Conservation (phyloP, 2,888 invertebrate species). For the Synanthedon myopaeformis region DNA sequence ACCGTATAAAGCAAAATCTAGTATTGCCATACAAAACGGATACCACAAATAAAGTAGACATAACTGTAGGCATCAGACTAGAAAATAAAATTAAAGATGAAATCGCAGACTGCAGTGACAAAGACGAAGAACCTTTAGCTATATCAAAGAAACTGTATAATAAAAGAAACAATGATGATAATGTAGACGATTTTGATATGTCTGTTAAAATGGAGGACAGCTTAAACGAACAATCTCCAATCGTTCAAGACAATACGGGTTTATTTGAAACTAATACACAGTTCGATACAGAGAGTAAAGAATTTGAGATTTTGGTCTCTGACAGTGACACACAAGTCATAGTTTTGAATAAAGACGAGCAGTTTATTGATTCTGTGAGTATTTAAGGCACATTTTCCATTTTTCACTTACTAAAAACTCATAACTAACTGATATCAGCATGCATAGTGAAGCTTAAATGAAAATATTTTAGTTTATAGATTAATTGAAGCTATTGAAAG, state of each 20-base stretch:
- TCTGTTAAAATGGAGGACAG: not conserved
- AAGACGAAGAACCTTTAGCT: not conserved
- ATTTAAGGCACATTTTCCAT: not conserved
- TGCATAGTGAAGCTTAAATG: too few relatives aligned
- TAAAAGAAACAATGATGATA: not conserved
- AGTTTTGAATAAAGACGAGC: conserved; percentile 32
- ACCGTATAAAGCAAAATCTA: not conserved
- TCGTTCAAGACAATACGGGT: not conserved
- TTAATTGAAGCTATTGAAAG: too few relatives aligned
- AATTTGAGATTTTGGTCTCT: not conserved
- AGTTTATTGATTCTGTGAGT: conserved; percentile 38
- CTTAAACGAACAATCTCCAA: not conserved
- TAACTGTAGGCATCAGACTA: not conserved
- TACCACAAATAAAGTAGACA: not conserved
- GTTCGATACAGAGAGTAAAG: not conserved
- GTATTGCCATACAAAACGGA: not conserved
- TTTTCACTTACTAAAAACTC: too few relatives aligned
- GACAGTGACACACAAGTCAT: not conserved
- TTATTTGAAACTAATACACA: not conserved
- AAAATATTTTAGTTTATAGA: too few relatives aligned
- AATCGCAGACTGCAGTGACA: not conserved
- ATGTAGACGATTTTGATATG: not conserved
- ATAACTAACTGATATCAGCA: not conserved
- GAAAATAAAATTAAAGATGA: not conserved
- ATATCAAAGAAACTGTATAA: not conserved